Evolutionary conservation across 1,140 invertebrate genomes (phyloP).

Genomic region (Bathynomus jamesi): DNA sequence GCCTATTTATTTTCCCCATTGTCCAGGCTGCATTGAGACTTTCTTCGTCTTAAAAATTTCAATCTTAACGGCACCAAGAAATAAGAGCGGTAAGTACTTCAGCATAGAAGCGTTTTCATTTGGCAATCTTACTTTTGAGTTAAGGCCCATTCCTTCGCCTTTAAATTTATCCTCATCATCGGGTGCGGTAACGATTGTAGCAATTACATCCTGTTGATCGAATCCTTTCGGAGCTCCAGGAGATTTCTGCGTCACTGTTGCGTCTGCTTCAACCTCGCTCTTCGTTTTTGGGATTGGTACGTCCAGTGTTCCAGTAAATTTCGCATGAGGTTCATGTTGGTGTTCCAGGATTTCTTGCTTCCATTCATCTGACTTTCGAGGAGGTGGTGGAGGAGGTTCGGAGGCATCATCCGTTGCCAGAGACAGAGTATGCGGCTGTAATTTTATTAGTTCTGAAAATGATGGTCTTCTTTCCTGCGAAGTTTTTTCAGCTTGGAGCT

Average conservation of each 20-base stretch:
- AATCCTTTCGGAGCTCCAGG: background rate
- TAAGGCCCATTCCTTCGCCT: background rate
- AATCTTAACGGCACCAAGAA: background rate
- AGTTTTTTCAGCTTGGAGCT: too few species aligned
- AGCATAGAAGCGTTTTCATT: background rate
- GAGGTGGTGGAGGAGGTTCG: background rate
- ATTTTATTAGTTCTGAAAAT: background rate
- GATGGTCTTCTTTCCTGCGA: too few species aligned
- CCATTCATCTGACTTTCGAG: background rate
- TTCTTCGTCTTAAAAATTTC: too few species aligned
- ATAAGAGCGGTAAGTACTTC: background rate
- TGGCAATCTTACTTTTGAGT: background rate
- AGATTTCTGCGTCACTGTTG: background rate
- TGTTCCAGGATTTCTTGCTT: background rate
- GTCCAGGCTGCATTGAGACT: too few species aligned
- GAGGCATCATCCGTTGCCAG: background rate
- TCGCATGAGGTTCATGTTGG: background rate
- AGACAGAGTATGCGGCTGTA: background rate
- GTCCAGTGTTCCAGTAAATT: background rate
- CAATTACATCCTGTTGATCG: background rate
- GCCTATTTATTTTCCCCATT: too few species aligned
- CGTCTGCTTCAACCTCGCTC: background rate
- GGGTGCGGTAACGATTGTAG: background rate
- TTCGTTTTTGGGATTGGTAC: background rate
- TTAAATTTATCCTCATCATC: background rate